Evolutionary conservation across 1,140 invertebrate species (phyloP), one percentile per base, ranked within the genome.

Genomic region (Diachasmimorpha longicaudata): DNA sequence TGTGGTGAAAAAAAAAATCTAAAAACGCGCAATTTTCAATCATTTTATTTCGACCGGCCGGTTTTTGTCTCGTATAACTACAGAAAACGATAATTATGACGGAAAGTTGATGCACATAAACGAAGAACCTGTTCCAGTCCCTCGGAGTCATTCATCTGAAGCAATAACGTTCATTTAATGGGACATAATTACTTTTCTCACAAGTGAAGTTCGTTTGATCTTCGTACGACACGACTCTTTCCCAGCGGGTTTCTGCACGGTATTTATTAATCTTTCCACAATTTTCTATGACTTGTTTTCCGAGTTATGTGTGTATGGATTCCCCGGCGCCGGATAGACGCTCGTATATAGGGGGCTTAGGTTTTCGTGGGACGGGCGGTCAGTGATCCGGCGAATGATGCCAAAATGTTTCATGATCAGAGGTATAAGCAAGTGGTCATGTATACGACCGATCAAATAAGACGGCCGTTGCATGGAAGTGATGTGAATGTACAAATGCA

Each of bases 321-420:
- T 46, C 44, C 9, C 44, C 21, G 69, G 69, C 36, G 36, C 67
- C 39, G 52, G 31, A 16, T 16, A 72, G 70, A 68, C 25, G 39
- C 67, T 19, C 36, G 52, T 48, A 58, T 25, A 70, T 58, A 55
- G 16, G 68, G 66, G 16, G 66, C 36, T 58, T 67, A 31, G 55
- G 36, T 63, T 55, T 58, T 23, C 25, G 25, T 58, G 16, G 72
- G 36, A 39, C 11, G 31, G 42, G 1, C 77, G 81, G 81, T 82
- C 79, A 81, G 66, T 82, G 81, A 82, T 79, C 81, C 79, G 67
- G 67, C 63, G 68, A 66, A 37, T 72, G 70, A 79, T 76, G 76
- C 80, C 55, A 55, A 76, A 66, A 78, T 77, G 75, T 71, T 80
- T 72, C 79, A 81, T 72, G 80, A 78, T 79, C 31, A 31, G 31